These are phyloP conservation scores for Isaurus tuberculatus DNA, from an alignment of 92 coral and sea anemone species.

Conservation along the genomic window DNA sequence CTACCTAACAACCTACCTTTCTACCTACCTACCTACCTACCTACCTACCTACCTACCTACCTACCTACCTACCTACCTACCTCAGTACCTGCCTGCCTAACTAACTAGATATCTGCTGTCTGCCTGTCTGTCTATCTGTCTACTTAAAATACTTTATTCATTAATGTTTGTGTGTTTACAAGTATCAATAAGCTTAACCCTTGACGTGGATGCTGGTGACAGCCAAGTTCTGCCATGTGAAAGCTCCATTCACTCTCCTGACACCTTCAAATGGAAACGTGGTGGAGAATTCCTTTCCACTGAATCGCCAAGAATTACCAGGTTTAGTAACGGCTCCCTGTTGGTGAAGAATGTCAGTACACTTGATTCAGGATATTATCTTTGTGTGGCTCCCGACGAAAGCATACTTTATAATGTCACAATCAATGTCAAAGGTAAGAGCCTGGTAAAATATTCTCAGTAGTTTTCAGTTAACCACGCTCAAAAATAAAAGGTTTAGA, in stretches of 20 bases:
- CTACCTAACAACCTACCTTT: no score
- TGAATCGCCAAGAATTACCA: neutral
- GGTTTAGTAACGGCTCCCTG: constrained; percentile 19
- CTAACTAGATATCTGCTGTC: no score
- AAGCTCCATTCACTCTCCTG: neutral
- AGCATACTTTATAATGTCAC: constrained; percentile 21
- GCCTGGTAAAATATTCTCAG: no score
- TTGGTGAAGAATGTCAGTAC: constrained; percentile 33
- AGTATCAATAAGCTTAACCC: constrained; percentile 4
- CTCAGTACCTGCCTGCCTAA: no score
- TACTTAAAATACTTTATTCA: neutral
- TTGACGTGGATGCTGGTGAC: constrained; percentile 9
- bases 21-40: no score
- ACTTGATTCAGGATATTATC: constrained; percentile 29
- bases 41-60: no score
- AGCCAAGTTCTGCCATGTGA: constrained; percentile 28
- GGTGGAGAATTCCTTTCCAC: constrained; percentile 17
- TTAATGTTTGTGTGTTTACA: no score
- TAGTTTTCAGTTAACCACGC: no score
- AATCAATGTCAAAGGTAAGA: constrained; percentile 19
- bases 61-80: no score
- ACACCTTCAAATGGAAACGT: constrained; percentile 27
- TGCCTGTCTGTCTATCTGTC: no score
- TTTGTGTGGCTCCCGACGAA: constrained; percentile 17
- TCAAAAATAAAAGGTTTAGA: no score